Evolutionary conservation across 1,140 invertebrate species (phyloP).

Genomic region (Helicoverpa armigera): DNA sequence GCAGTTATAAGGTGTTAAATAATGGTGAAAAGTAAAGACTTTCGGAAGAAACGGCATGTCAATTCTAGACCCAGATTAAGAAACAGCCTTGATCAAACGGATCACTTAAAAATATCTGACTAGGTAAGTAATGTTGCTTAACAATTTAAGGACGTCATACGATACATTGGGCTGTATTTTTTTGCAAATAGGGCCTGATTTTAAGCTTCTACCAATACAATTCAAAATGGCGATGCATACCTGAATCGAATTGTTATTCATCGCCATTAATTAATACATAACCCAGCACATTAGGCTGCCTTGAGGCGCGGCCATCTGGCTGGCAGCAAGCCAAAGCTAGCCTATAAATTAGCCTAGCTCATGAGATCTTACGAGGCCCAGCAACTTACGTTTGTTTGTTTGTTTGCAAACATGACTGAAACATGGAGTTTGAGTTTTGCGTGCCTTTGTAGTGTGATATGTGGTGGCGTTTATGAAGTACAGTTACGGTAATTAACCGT

Average conservation of each 20-base stretch:
- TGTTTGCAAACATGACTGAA: background rate
- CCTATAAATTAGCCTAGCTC: constrained; percentile 18
- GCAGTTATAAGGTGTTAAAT: background rate
- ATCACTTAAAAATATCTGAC: too few species aligned
- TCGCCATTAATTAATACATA: constrained; percentile 31
- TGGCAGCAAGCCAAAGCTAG: constrained; percentile 13
- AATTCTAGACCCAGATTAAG: background rate
- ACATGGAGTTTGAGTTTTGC: background rate
- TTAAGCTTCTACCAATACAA: too few species aligned
- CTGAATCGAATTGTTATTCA: constrained; percentile 17
- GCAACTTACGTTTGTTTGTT: background rate
- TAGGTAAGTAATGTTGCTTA: too few species aligned
- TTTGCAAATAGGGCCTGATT: too few species aligned
- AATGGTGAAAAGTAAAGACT: background rate
- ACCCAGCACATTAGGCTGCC: constrained; percentile 21
- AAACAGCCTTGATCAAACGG: too few species aligned
- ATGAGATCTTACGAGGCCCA: background rate
- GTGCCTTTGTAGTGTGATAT: background rate
- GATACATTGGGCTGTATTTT: too few species aligned
- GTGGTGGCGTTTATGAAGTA: background rate
- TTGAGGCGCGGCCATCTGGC: constrained; percentile 12
- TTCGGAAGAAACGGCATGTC: background rate
- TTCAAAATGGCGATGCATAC: constrained; percentile 2
- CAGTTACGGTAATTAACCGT: background rate
- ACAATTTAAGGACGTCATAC: too few species aligned